Evolutionary conservation across 2,797 vertebrate genomes (phyloP).

Genomic region (Cynodonichthys magdalenae): DNA sequence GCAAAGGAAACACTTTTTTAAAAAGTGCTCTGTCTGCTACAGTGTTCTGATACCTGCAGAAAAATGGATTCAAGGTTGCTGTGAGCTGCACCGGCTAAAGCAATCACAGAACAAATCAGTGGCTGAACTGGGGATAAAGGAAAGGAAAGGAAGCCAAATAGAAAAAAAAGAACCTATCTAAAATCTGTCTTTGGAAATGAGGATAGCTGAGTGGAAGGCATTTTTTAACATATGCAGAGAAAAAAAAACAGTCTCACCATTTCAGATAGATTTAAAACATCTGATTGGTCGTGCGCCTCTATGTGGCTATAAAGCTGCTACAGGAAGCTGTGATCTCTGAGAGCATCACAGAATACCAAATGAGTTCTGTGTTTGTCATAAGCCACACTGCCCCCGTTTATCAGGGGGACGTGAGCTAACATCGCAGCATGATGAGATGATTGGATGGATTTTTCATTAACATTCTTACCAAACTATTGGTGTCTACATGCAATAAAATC

Average conservation of each 20-base stretch:
- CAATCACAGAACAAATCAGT: conserved; percentile 49
- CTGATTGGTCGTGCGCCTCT: conserved; percentile 12
- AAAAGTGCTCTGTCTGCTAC: conserved; percentile 30
- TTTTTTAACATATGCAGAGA: conserved; percentile 26
- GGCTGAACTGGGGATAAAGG: conserved; percentile 10
- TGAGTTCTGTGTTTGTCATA: too few relatives aligned
- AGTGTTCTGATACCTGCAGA: conserved; percentile 17
- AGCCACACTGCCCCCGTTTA: too few relatives aligned
- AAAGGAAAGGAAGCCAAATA: conserved; percentile 9
- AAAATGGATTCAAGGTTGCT: conserved; percentile 50
- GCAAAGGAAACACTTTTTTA: conserved; percentile 22
- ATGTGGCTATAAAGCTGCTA: conserved; percentile 28
- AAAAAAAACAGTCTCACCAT: conserved; percentile 13
- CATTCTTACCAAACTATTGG: neutral
- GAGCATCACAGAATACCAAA: neutral
- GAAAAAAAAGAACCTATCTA: conserved; percentile 10
- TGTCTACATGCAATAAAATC: too few relatives aligned
- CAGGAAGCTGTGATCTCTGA: conserved; percentile 30
- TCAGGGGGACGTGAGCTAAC: too few relatives aligned
- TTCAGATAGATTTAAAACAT: conserved; percentile 11
- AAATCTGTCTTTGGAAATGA: conserved; percentile 12
- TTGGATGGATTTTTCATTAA: neutral
- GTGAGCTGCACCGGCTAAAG: conserved; percentile 14
- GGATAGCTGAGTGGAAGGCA: conserved; percentile 12
- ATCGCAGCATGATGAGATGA: neutral